Evolutionary conservation across 2,113 vertebrate species (phyloP), one percentile per base, ranked within the genome.

Genomic region (Tauraco erythrolophus): DNA sequence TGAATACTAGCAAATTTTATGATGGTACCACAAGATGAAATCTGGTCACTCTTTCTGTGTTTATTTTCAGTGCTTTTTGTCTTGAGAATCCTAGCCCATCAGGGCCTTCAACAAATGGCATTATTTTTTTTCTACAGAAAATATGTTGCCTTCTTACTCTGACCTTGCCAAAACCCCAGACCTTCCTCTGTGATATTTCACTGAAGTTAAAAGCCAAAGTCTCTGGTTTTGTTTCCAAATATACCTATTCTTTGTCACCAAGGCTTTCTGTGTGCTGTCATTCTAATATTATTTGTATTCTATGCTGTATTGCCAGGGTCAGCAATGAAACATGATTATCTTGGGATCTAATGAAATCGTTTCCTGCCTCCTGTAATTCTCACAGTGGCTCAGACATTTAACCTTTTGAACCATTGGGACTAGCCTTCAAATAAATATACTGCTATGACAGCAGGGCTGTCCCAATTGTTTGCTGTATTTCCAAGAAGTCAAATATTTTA

Each of bases 351-450:
- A 92, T 96, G 84, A 83, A 97, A 86, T 76, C 65, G 78, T 90
- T 97, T 94, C 62, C 92, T 96, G 95, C 62, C 88, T 92, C 43
- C 78, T 95, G 74, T 95, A 88, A 92, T 93, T 88, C 70, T 97
- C 7, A 0, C 82, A 57, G 81, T 50, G 87, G 74, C 75, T 90
- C 93, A 94, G 96, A 90, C 90, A 86, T 95, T 90, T 93, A 58
- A 80, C 95, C 90, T 94, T 97, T 94, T 93, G 92, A 95, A 75
- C 84, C n/a, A 6, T 6, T 50, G 56, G 78, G 82, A 53, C 54
- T 80, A 25, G 51, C 50, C 13, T 92, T 66, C 51, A 69, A 54
- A 90, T 92, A 96, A 96, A 92, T 90, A 74, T 24, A 76, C 70
- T 93, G 88, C 92, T 54, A 65, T 1, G 31, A 70, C 75, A 95